Evolutionary conservation across 2,113 vertebrate genomes (phyloP).

Genomic region (Lophius piscatorius): DNA sequence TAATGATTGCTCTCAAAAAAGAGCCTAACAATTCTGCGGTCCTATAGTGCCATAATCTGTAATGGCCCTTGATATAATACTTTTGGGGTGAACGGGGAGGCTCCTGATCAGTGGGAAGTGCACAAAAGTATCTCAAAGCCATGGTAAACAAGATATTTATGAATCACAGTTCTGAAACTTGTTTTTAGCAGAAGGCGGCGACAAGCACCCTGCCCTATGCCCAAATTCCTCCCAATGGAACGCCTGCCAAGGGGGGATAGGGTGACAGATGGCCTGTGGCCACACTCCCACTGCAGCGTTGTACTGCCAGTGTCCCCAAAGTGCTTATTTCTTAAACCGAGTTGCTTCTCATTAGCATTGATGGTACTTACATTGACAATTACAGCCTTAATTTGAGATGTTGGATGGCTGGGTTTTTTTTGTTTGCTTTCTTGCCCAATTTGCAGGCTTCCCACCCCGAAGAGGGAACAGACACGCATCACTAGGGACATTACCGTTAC

Average conservation of each 20-base stretch:
- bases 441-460: conserved; percentile 63
- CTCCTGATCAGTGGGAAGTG: conserved; percentile 45
- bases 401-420: conserved; percentile 61
- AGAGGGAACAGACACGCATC: conserved; percentile 48
- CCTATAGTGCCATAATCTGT: neutral
- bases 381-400: conserved; percentile 75
- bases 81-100: conserved; percentile 10
- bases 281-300: conserved; percentile 65
- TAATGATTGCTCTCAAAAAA: conserved; percentile 18
- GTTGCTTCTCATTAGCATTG: conserved; percentile 73
- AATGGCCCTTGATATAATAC: conserved; percentile 2
- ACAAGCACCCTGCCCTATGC: conserved; percentile 67
- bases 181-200: conserved; percentile 75
- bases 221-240: conserved; percentile 71
- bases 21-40: conserved; percentile 12
- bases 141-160: conserved; percentile 78
- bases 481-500: conserved; percentile 34
- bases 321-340: conserved; percentile 75
- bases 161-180: conserved; percentile 75
- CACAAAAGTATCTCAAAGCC: conserved; percentile 44
- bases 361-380: conserved; percentile 71
- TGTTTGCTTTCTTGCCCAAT: conserved; percentile 61
- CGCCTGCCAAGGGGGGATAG: conserved; percentile 63
- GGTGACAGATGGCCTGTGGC: conserved; percentile 74
- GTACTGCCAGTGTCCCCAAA: conserved; percentile 56